Evolutionary conservation across 2,113 vertebrate species (phyloP).

Genomic region (Polypterus senegalus): DNA sequence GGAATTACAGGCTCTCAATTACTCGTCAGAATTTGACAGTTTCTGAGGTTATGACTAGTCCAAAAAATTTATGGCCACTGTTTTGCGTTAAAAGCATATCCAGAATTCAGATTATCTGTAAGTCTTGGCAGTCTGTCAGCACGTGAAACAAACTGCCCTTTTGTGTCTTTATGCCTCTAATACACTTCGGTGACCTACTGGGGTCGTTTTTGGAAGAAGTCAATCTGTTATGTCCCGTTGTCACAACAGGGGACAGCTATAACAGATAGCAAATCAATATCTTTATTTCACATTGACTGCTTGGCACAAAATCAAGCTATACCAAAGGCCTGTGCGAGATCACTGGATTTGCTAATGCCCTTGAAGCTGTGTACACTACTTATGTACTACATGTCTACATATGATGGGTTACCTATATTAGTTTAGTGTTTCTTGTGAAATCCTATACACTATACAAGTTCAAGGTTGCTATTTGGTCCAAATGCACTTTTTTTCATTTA

Average conservation of each 20-base stretch:
- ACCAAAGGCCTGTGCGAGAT: neutral
- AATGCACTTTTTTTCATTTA: no score
- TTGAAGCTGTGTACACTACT: neutral
- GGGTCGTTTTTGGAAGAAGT: slow-evolving; percentile 8
- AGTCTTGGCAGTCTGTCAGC: slow-evolving; percentile 2
- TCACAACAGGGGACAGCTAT: neutral
- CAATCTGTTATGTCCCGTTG: neutral
- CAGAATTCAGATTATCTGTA: slow-evolving; percentile 4
- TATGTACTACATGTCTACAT: no score
- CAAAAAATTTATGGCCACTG: slow-evolving; percentile 30
- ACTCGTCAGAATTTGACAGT: slow-evolving; percentile 33
- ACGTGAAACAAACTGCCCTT: neutral
- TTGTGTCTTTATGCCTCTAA: slow-evolving; percentile 5
- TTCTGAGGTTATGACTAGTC: slow-evolving; percentile 32
- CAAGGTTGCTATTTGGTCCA: no score
- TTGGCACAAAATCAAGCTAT: neutral
- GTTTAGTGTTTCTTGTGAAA: no score
- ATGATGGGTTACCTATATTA: no score
- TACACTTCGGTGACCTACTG: neutral
- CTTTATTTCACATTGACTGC: neutral
- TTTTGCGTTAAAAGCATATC: slow-evolving; percentile 14
- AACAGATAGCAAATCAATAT: slow-evolving; percentile 7
- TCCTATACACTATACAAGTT: no score
- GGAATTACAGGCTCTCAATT: slow-evolving; percentile 26
- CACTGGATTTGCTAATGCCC: neutral